phyloP scores from a whole-genome alignment of 2,113 vertebrate genomes.

The Trichomycterus rosablanca region DNA sequence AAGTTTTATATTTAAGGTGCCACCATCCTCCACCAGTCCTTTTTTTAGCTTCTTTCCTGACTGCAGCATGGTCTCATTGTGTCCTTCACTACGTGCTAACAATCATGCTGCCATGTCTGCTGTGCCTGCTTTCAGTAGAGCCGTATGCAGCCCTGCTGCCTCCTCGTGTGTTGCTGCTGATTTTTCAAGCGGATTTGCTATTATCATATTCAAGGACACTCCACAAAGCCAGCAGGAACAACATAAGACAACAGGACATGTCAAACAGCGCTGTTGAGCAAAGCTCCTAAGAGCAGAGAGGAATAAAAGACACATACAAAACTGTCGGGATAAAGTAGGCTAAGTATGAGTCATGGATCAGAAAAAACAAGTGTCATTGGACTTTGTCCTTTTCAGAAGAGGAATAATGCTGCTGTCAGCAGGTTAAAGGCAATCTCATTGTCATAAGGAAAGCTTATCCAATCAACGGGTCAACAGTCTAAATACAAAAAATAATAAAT shows the following conservation, averaged over 20 bases:
- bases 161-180: neutral
- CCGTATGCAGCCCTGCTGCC: neutral
- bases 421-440: conserved; percentile 27
- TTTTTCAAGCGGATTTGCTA: conserved; percentile 13
- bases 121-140: conserved; percentile 18
- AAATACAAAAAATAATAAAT: conserved; percentile 25
- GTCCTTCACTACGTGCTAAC: conserved; percentile 37
- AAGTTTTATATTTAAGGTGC: conserved; percentile 7
- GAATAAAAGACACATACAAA: conserved; percentile 23
- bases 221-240: conserved; percentile 35
- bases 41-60: conserved; percentile 1
- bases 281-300: neutral
- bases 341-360: conserved; percentile 33
- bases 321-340: conserved; percentile 30
- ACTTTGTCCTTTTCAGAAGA: conserved; percentile 34
- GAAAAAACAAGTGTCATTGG: conserved; percentile 29
- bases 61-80: conserved; percentile 25
- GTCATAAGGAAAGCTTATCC: neutral
- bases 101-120: conserved; percentile 31
- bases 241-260: conserved; percentile 31
- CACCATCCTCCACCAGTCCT: conserved; percentile 6
- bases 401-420: conserved; percentile 25
- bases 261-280: conserved; percentile 19
- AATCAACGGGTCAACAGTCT: conserved; percentile 12
- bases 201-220: conserved; percentile 44